These are phyloP conservation scores for Scaptodrosophila lebanonensis DNA, from an alignment of 1,140 invertebrate genomes.

Conservation along the genomic window DNA sequence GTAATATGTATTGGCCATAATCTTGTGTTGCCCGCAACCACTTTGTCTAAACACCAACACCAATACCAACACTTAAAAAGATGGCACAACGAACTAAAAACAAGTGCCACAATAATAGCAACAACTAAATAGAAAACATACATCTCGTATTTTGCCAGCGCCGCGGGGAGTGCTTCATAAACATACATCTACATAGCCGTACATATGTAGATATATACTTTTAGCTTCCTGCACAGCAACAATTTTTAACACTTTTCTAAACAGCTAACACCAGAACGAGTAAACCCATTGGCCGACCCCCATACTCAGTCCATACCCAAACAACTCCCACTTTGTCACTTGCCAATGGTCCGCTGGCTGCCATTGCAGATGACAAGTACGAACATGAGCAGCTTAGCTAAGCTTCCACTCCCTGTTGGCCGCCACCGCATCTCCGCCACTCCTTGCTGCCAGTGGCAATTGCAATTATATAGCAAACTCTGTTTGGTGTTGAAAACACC, in stretches of 20 bases:
- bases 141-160: too few species aligned
- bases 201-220: background rate
- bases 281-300: too few species aligned
- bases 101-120: background rate
- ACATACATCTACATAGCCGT: too few species aligned
- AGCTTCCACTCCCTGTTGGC: background rate
- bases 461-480: conserved; percentile 54
- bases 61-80: too few species aligned
- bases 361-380: conserved; percentile 44
- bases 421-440: background rate
- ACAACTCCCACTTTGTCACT: background rate
- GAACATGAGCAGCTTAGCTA: conserved; percentile 25
- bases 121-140: background rate
- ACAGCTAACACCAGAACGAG: too few species aligned
- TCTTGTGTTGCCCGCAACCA: too few species aligned
- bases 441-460: conserved; percentile 41
- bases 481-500: conserved; percentile 52
- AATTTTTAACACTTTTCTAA: conserved; percentile 13
- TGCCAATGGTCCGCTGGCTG: background rate
- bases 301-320: background rate
- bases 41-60: too few species aligned
- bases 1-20: too few species aligned
- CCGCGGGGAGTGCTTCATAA: too few species aligned
- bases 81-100: background rate
- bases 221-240: background rate